Evolutionary conservation across 1,140 invertebrate species (phyloP), one percentile per base, ranked within the genome.

Genomic region (Capitella teleta): DNA sequence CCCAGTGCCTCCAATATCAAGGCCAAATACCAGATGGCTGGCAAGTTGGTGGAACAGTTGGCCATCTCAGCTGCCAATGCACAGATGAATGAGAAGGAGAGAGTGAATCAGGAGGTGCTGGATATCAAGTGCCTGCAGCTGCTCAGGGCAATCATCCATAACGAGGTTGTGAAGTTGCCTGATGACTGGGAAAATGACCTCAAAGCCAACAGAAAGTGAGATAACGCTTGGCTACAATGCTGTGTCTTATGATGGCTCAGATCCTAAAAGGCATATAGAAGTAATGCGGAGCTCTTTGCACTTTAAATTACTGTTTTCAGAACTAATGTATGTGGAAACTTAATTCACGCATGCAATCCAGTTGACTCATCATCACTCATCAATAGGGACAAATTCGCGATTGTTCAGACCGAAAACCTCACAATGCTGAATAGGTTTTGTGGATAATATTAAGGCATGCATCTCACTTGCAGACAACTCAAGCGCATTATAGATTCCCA

Each of bases 121-220:
- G 68, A 71, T 48, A 61, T 70, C 1, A 63, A 61, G 38, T 69
- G 63, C 53, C 52, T 73, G 14, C 67, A 71, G 54, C 55, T 73
- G 8, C 55, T 73, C 0, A 38, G 70, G 25, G 65, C 65, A 8
- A 28, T 70, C 5, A 58, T 73, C 14, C 67, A 71, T 54, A 70
- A 71, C 47, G 68, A 73, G 47, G 64, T 68, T 43, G 47, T 65
- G 40, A 64, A 62, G 45, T 58, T 73, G 5, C 61, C 64, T 10
- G 63, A 63, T 21, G 63, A 69, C 49, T 73, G 66, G 67, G 57
- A 64, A 18, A 26, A 23, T 2, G 21, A 25, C 2, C 23, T 44
- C 21, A 24, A 16, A 2, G 8, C 21, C 21, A 44, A 21, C 21
- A 24, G 25, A 10, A 24, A 24, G 42, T 44, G 28, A 44, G 42